Evolutionary conservation across 2,888 invertebrate genomes (phyloP).

Genomic region (Phyllotreta striolata): DNA sequence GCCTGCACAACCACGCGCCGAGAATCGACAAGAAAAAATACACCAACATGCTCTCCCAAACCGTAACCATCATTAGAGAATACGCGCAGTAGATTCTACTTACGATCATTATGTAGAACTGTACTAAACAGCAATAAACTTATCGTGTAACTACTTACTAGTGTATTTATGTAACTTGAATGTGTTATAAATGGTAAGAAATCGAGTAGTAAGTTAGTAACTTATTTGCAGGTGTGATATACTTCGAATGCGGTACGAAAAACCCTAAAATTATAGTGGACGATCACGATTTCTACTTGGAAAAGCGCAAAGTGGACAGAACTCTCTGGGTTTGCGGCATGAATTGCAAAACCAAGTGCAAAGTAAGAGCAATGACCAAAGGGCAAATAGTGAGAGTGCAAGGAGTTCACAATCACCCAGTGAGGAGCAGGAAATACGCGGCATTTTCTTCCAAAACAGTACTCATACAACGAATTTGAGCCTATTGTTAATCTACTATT

Average conservation of each 20-base stretch:
- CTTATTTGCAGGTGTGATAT: constrained; percentile 41
- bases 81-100: too few species aligned
- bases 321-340: constrained; percentile 46
- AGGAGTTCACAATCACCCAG: constrained; percentile 41
- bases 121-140: too few species aligned
- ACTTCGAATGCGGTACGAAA: constrained; percentile 45
- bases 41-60: constrained; percentile 48
- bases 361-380: constrained; percentile 41
- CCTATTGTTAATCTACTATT: background rate
- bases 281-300: constrained; percentile 43
- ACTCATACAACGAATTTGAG: constrained; percentile 33
- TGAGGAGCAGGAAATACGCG: constrained; percentile 23
- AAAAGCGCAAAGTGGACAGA: constrained; percentile 40
- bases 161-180: too few species aligned
- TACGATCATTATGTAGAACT: too few species aligned
- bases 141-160: too few species aligned
- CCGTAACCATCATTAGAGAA: constrained; percentile 45
- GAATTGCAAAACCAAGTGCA: constrained; percentile 45
- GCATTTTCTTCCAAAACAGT: constrained; percentile 44
- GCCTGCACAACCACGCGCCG: constrained; percentile 47
- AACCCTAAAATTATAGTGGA: constrained; percentile 50
- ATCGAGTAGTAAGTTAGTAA: background rate
- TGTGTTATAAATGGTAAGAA: too few species aligned
- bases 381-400: constrained; percentile 38
- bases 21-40: constrained; percentile 42